Conservation (phyloP, 2,888 invertebrate species). For the Ecliptopera silaceata region DNA sequence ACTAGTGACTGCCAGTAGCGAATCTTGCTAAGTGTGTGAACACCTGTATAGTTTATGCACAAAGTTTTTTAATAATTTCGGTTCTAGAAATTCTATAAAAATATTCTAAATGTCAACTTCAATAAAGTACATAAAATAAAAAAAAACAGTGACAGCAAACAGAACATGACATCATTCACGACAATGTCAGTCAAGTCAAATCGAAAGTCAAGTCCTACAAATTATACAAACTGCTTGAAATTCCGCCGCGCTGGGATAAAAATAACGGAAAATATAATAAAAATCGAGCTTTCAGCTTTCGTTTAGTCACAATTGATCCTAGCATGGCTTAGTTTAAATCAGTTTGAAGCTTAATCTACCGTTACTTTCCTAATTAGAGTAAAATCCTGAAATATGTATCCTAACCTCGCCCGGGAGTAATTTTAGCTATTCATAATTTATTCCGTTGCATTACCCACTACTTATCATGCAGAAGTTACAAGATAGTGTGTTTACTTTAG, state of each 20-base stretch:
- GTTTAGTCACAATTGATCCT: background rate
- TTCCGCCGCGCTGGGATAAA: background rate
- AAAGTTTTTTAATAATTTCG: too few species aligned
- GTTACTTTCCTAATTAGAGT: background rate
- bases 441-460: constrained; percentile 21
- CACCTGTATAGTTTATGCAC: too few species aligned
- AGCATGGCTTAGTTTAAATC: background rate
- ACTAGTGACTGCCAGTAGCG: too few species aligned
- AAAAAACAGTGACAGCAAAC: too few species aligned
- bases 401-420: constrained; percentile 55
- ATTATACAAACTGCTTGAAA: background rate
- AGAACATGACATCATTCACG: too few species aligned
- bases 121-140: too few species aligned
- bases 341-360: background rate
- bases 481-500: constrained; percentile 74
- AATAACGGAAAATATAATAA: background rate
- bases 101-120: too few species aligned
- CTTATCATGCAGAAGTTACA: constrained; percentile 76
- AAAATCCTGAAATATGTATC: constrained; percentile 25
- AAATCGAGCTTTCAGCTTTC: background rate
- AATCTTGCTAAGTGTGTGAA: too few species aligned
- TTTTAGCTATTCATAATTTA: constrained; percentile 29
- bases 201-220: too few species aligned
- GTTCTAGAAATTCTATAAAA: too few species aligned
- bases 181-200: too few species aligned